These are phyloP conservation scores for Montipora cactus DNA, from an alignment of 64 coral and sea anemone species.

Conservation along the genomic window DNA sequence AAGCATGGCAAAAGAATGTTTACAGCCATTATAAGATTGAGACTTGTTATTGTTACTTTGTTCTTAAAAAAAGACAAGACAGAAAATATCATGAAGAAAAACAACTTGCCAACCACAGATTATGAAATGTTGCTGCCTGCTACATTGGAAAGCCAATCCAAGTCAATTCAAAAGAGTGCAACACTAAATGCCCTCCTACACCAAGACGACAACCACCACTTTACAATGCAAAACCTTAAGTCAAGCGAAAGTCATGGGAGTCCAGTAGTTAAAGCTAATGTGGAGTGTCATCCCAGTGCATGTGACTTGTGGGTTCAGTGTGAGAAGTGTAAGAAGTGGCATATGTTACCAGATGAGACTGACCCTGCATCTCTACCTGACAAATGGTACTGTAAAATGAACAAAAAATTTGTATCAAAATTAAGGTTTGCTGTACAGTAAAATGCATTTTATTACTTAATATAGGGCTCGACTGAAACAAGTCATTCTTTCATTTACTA, in stretches of 20 bases:
- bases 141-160: background rate
- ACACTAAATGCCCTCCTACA: background rate
- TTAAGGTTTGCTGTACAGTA: background rate
- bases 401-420: background rate
- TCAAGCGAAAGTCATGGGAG: background rate
- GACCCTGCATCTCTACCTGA: conserved; percentile 39
- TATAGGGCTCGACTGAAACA: no score
- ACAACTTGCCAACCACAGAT: background rate
- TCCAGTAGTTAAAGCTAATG: background rate
- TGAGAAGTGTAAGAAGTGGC: conserved; percentile 59
- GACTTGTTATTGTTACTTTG: background rate
- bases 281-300: background rate
- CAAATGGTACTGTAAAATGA: conserved; percentile 50
- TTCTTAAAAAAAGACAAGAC: background rate
- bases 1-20: no score
- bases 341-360: conserved; percentile 23
- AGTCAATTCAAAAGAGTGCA: background rate
- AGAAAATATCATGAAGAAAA: background rate
- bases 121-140: background rate
- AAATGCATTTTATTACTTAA: no score
- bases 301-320: conserved; percentile 62
- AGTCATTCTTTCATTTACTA: no score
- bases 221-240: background rate
- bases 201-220: background rate
- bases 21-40: background rate